phyloP scores from a whole-genome alignment of 2,797 vertebrate species.

The Cuculus canorus region DNA sequence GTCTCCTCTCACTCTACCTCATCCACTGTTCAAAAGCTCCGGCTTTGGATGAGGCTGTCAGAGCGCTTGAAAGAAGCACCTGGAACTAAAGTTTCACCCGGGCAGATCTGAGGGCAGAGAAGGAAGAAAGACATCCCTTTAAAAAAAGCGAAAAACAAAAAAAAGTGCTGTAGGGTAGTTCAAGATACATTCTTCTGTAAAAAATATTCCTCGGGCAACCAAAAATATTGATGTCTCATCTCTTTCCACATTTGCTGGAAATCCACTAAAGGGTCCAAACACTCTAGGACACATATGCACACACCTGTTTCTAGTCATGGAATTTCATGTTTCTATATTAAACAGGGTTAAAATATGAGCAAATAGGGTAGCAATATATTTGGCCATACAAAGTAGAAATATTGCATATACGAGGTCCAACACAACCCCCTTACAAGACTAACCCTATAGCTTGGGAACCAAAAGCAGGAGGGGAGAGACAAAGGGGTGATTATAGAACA shows the following conservation, averaged over 20 bases:
- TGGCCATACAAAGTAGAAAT: not conserved
- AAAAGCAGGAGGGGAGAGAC: no score
- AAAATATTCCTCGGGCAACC: not conserved
- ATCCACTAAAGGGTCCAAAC: not conserved
- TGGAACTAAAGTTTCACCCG: not conserved
- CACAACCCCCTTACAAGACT: no score
- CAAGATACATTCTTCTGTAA: not conserved
- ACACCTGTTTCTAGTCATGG: not conserved
- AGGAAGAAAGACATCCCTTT: not conserved
- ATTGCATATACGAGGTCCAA: not conserved
- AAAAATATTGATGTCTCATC: not conserved
- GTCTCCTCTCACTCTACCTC: not conserved
- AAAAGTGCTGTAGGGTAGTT: not conserved
- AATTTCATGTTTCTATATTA: not conserved
- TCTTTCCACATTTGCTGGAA: not conserved
- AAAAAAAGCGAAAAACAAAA: not conserved
- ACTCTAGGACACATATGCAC: rapidly evolving
- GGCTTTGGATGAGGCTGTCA: not conserved
- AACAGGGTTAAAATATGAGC: not conserved
- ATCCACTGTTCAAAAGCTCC: not conserved
- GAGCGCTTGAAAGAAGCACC: not conserved
- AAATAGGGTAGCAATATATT: not conserved
- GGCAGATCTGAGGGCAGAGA: not conserved
- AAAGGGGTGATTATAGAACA: no score
- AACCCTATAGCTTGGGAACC: no score